Conservation (phyloP, 2,113 vertebrate species). For the Poecile atricapillus region DNA sequence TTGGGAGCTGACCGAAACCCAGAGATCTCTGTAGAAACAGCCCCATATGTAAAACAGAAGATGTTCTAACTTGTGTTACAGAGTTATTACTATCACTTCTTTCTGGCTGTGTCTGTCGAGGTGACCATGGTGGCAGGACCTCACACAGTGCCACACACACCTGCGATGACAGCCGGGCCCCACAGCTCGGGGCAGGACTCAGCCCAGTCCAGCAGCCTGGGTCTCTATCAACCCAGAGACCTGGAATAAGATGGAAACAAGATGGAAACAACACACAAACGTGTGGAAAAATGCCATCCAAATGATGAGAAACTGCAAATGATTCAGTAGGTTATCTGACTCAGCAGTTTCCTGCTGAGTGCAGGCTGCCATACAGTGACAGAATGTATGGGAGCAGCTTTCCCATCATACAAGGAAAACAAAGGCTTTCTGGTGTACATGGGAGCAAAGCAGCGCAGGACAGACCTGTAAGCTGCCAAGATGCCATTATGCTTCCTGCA, state of each 20-base stretch:
- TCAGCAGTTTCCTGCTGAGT: background rate
- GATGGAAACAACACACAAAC: background rate
- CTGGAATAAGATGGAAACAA: background rate
- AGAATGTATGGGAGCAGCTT: background rate
- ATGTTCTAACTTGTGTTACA: background rate
- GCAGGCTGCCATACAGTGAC: background rate
- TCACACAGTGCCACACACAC: background rate
- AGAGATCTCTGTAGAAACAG: background rate
- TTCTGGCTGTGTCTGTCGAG: background rate
- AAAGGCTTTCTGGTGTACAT: background rate
- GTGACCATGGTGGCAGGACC: background rate
- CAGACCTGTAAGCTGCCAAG: background rate
- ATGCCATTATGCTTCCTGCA: rapidly evolving
- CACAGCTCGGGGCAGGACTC: rapidly evolving
- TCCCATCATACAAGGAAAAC: rapidly evolving
- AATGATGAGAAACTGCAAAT: background rate
- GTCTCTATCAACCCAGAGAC: background rate
- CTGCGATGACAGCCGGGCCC: background rate
- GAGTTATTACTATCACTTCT: background rate
- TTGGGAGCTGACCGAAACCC: background rate
- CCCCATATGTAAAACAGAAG: background rate
- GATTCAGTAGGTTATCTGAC: background rate
- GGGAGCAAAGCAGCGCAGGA: background rate
- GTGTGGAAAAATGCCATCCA: background rate
- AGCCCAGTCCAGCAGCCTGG: background rate